Evolutionary conservation across 2,888 invertebrate species (phyloP).

Genomic region (Lamellibrachia satsuma): DNA sequence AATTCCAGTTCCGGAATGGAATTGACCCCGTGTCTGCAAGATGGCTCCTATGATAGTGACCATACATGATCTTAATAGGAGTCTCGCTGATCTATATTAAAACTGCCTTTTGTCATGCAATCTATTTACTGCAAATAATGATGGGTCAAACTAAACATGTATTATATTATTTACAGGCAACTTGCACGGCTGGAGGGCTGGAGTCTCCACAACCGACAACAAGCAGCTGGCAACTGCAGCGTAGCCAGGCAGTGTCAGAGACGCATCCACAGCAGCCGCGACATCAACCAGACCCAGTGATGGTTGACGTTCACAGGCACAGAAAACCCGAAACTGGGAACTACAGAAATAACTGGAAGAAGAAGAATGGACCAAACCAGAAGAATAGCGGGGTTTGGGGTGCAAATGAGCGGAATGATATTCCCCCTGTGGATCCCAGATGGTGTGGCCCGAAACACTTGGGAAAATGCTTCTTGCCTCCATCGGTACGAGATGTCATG

Average conservation of each 20-base stretch:
- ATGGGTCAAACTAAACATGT: too few species aligned
- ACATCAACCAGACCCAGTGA: not conserved
- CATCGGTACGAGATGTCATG: not conserved
- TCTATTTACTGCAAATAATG: too few species aligned
- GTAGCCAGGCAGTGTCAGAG: not conserved
- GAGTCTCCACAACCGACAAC: not conserved
- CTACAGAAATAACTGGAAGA: not conserved
- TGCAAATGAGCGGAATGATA: not conserved
- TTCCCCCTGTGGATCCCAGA: not conserved
- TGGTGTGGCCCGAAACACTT: not conserved
- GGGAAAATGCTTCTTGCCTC: not conserved
- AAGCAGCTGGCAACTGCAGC: not conserved
- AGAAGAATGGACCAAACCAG: not conserved
- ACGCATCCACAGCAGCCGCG: not conserved
- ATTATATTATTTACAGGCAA: not conserved
- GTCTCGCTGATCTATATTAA: too few species aligned
- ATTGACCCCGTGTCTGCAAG: too few species aligned
- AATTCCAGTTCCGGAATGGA: too few species aligned
- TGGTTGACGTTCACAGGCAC: not conserved
- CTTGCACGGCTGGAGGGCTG: not conserved
- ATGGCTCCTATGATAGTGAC: too few species aligned
- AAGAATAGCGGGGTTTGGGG: not conserved
- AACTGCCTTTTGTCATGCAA: too few species aligned
- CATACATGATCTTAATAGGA: too few species aligned
- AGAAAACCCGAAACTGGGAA: not conserved